phyloP scores from a whole-genome alignment of 2,888 invertebrate genomes.

The Eupelmus urozonus region DNA sequence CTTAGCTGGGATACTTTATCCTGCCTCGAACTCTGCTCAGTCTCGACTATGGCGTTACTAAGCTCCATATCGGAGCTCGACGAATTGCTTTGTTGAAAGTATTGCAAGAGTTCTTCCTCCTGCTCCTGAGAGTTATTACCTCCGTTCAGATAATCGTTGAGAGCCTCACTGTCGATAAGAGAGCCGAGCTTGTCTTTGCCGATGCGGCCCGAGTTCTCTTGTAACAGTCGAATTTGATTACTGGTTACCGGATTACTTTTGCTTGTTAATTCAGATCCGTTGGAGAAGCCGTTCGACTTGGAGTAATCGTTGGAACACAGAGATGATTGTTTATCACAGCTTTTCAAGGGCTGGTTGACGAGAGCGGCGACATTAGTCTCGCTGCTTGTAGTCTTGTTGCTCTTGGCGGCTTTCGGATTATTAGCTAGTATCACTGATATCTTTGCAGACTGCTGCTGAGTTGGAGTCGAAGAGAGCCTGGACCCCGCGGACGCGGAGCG shows the following conservation, averaged over 20 bases:
- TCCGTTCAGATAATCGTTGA: conserved; percentile 89
- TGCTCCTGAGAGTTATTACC: conserved; percentile 88
- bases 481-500: conserved; percentile 60
- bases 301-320: conserved; percentile 64
- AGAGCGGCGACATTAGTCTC: conserved; percentile 55
- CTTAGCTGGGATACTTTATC: conserved; percentile 87
- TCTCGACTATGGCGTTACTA: conserved; percentile 63
- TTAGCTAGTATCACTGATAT: conserved; percentile 69
- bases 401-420: conserved; percentile 67
- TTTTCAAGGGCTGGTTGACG: conserved; percentile 65
- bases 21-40: conserved; percentile 76
- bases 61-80: conserved; percentile 73
- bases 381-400: conserved; percentile 63
- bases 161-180: conserved; percentile 86
- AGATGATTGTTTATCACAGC: conserved; percentile 67
- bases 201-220: conserved; percentile 65
- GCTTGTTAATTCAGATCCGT: conserved; percentile 37
- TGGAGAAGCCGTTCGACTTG: conserved; percentile 66
- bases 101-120: conserved; percentile 90
- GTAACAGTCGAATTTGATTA: conserved; percentile 65
- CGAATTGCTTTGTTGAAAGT: conserved; percentile 83
- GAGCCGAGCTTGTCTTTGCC: conserved; percentile 55
- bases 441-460: conserved; percentile 61
- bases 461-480: conserved; percentile 63
- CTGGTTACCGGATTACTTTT: conserved; percentile 61